A percentile compares a stretch with the other conserved stretches of the same genome.
phyloP scores from a whole-genome alignment of 2,113 vertebrate species.

The Apodemus speciosus region DNA sequence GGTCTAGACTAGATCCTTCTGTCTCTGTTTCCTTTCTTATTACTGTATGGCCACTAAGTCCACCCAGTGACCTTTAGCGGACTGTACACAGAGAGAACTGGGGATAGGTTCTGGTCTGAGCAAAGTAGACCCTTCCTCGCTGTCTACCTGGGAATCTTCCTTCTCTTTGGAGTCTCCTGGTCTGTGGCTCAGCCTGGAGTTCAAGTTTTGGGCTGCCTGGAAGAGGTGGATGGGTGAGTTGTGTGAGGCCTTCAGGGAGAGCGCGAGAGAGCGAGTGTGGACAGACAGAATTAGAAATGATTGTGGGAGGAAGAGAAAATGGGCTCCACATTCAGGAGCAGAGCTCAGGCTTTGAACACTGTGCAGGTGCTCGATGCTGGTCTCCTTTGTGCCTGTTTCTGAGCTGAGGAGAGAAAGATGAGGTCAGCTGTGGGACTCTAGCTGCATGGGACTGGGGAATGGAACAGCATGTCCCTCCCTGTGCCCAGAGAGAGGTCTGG shows the following conservation, averaged over 20 bases:
- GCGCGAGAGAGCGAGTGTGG: neutral
- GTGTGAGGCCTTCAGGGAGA: neutral
- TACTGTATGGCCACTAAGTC: fast-evolving
- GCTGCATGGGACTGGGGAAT: neutral
- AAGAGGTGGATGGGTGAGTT: neutral
- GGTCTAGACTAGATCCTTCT: neutral
- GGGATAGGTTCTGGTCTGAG: fast-evolving
- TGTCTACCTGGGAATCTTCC: neutral
- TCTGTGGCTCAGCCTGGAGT: neutral
- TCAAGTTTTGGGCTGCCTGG: too few relatives aligned
- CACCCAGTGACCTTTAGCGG: neutral
- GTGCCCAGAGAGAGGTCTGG: neutral
- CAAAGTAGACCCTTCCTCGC: neutral
- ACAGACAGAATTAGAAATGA: neutral
- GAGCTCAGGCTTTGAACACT: fast-evolving
- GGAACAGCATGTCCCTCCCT: neutral
- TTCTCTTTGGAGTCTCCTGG: neutral
- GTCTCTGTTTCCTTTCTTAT: too few relatives aligned
- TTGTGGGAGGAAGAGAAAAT: neutral
- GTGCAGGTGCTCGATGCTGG: too few relatives aligned
- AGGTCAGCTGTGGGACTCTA: neutral
- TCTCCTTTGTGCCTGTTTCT: neutral
- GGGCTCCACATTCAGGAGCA: fast-evolving
- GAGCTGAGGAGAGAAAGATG: neutral
- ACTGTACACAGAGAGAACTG: fast-evolving